Evolutionary conservation across 23 tunicate genomes (phyloP), one percentile per base, ranked within the genome.

Genomic region (Oikopleura vanhoeffeni): DNA sequence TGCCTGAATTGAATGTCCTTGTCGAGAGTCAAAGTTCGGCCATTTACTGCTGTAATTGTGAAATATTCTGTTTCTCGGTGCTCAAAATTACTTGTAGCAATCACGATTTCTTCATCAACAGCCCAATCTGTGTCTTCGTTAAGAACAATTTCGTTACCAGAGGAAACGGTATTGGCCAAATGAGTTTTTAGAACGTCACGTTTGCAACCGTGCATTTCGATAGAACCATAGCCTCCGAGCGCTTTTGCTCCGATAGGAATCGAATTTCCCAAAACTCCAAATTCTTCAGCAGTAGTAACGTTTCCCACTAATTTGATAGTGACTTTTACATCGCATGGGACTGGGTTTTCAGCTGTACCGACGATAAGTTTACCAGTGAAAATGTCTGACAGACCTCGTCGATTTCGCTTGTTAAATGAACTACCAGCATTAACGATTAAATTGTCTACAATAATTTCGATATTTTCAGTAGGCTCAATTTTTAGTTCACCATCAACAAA

Each of bases 61-160:
- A 71, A 71, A 30, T 13, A 71, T 30, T 71, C 79, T 33, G 35
- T 30, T 30, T 71, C 79, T 71, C 34, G 34, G 2, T 71, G 79
- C 2, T 71, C 79, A 30, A 24, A 71, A 2, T 28, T 71, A 30
- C 79, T 94, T 28, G 94, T 85, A 27, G 99, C 89, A 40, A 95
- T 88, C 39, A 90, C 90, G 60, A 95, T 95, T 76, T 95, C 97
- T n/a, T 95, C 90, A 13, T 90, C 91, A 41, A 42, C 90, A 0
- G 40, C 41, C 99, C 99, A 95, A 41, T 87, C 90, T 39, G 89
- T 96, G 8, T 57, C 86, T 34, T 87, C 86, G 35, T 39, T 41
- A 0, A 95, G 85, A 13, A 33, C 57, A 1, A 95, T 87, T 38
- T 67, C 76, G 4, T 41, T 76, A 33, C 97, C 99, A 40, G 76